These are phyloP conservation scores for Pararge aegeria DNA, from an alignment of 1,140 invertebrate genomes.

Conservation along the genomic window DNA sequence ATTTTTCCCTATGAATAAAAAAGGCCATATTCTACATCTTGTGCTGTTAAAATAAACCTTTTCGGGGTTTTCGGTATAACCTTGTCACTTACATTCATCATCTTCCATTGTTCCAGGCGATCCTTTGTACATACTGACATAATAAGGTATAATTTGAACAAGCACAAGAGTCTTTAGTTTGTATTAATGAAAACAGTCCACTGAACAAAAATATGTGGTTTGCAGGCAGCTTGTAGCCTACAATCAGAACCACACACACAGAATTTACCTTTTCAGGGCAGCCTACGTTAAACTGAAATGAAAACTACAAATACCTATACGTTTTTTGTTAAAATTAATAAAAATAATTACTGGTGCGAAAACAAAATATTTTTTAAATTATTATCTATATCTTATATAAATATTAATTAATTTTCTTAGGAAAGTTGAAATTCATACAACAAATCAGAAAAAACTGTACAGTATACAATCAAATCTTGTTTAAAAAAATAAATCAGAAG, in stretches of 20 bases:
- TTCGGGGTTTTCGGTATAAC: conserved; percentile 44
- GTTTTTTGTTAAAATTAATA: too few species aligned
- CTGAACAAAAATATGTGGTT: conserved; percentile 25
- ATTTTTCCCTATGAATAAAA: conserved; percentile 63
- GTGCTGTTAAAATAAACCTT: conserved; percentile 66
- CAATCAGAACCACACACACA: too few species aligned
- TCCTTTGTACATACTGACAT: conserved; percentile 69
- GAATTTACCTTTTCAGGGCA: too few species aligned
- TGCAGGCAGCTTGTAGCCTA: too few species aligned
- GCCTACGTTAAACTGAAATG: too few species aligned
- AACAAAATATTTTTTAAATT: too few species aligned
- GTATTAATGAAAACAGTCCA: conserved; percentile 62
- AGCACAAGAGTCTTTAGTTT: conserved; percentile 52
- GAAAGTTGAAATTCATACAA: too few species aligned
- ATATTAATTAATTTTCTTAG: too few species aligned
- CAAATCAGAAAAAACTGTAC: too few species aligned
- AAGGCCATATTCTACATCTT: conserved; percentile 52
- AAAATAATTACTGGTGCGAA: too few species aligned
- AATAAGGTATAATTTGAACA: conserved; percentile 62
- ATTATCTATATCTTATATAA: too few species aligned
- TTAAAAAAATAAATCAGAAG: not conserved
- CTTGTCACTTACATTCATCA: conserved; percentile 70
- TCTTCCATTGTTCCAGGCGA: conserved; percentile 65
- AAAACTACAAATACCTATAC: too few species aligned
- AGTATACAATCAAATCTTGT: not conserved